These are phyloP conservation scores for Catostomus latipinnis DNA, from an alignment of 2,797 vertebrate species.

Conservation along the genomic window DNA sequence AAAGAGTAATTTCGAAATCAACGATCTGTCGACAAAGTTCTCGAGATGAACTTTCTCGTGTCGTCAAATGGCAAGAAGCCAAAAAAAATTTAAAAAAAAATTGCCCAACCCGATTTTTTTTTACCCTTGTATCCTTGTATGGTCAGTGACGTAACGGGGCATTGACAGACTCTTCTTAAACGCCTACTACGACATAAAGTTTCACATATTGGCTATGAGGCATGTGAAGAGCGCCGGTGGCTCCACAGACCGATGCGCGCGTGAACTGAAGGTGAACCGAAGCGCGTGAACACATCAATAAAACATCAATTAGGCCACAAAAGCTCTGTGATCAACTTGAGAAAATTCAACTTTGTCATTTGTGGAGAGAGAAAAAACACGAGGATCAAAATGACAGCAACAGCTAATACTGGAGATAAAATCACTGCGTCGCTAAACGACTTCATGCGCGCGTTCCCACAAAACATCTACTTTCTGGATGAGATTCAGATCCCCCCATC, in stretches of 20 bases:
- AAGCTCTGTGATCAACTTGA: constrained; percentile 26
- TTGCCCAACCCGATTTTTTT: constrained; percentile 60
- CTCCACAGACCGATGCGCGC: neutral
- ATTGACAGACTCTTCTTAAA: constrained; percentile 86
- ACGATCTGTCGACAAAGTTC: neutral
- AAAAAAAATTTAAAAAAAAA: constrained; percentile 33
- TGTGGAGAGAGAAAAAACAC: neutral
- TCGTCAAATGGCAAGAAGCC: constrained; percentile 63
- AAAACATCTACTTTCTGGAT: constrained; percentile 77
- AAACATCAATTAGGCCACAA: neutral
- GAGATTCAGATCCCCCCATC: constrained; percentile 68
- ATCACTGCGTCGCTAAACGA: constrained; percentile 80
- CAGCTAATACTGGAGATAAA: constrained; percentile 82
- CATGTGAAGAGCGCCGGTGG: constrained; percentile 41
- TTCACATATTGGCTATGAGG: constrained; percentile 70
- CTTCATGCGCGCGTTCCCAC: constrained; percentile 77
- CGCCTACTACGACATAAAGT: constrained; percentile 75
- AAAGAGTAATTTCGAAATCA: neutral
- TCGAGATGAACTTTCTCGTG: constrained; percentile 20
- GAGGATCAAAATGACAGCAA: constrained; percentile 82
- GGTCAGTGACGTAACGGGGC: constrained; percentile 87
- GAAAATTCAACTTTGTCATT: constrained; percentile 36
- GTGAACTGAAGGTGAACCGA: neutral
- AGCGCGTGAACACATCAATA: constrained; percentile 2
- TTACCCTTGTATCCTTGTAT: constrained; percentile 86